A percentile compares a stretch with the other conserved stretches of the same genome.
phyloP scores from a whole-genome alignment of 2,888 invertebrate genomes.

The Agriopis marginaria region DNA sequence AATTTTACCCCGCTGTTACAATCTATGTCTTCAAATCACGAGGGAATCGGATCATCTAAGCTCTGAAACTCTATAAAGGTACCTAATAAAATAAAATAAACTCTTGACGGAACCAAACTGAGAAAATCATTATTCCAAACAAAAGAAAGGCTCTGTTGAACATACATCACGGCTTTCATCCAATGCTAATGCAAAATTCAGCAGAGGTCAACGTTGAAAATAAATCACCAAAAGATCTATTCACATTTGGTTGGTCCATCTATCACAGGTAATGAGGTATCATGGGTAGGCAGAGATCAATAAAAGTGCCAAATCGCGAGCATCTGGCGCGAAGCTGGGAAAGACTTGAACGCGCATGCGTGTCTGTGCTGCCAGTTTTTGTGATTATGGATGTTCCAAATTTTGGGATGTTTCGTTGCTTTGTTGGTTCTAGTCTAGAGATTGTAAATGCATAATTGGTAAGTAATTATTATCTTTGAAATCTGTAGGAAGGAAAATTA shows the following conservation, averaged over 20 bases:
- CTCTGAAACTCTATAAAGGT: too few species aligned
- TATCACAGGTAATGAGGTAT: slow-evolving; percentile 63
- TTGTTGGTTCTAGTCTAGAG: background rate
- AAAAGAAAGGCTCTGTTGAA: background rate
- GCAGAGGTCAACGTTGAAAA: slow-evolving; percentile 31
- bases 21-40: too few species aligned
- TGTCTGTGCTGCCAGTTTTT: slow-evolving; percentile 59
- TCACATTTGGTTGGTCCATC: slow-evolving; percentile 49
- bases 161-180: slow-evolving; percentile 6
- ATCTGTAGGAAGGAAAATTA: too few species aligned
- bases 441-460: background rate
- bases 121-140: background rate
- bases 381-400: background rate
- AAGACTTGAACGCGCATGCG: slow-evolving; percentile 68
- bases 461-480: too few species aligned
- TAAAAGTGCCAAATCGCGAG: slow-evolving; percentile 75
- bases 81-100: background rate
- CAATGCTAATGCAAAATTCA: slow-evolving; percentile 27
- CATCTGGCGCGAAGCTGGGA: slow-evolving; percentile 75
- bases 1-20: too few species aligned
- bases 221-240: slow-evolving; percentile 40
- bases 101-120: background rate
- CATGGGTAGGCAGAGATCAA: slow-evolving; percentile 71
- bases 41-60: too few species aligned
- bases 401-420: slow-evolving; percentile 3